Evolutionary conservation across 1,140 invertebrate genomes (phyloP), one percentile per base, ranked within the genome.

Genomic region (Monomorium pharaonis): DNA sequence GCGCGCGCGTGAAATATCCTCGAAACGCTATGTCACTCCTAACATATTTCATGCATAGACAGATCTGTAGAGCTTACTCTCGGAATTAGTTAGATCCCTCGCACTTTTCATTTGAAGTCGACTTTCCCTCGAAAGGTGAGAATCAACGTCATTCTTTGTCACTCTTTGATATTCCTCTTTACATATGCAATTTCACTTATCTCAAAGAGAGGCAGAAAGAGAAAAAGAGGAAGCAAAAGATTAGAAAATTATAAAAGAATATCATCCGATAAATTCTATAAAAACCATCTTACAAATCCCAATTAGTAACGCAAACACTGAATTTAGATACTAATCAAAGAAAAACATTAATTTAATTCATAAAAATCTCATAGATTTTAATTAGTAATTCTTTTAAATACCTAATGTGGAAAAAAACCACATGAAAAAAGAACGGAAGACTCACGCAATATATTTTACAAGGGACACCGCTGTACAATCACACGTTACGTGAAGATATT

Each of bases 1-100:
- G 21, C 65, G n/a, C n/a, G n/a, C n/a, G n/a, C n/a, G 33, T 70
- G 27, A 81, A 81, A 70, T 80, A 69, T 42, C 21, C 14, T 42
- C 16, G 6, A 65, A 54, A 58, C 44, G n/a, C 76, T 37, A 44
- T 33, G 60, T 54, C 76, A 78, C 65, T 56, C n/a, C 7, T 37
- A 24, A 24, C 12, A 10, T 37, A 37, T 58, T 58, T 47, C 49
- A 47, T 27, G 67, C 44, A 60, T 58, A 37, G 47, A 33, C 56
- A 54, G 6, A 44, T 56, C 3, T 70, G 14, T 21, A 33, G 33
- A 56, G 27, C 44, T 18, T n/a, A n/a, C n/a, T 56, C 7, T 70
- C 42, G 16, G 9, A 81, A 42, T 60, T 10, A 56, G 0, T 80
- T 27, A 70, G 18, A 42, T n/a, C 30, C 21, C 33, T 70, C 33